Evolutionary conservation across 1,140 invertebrate species (phyloP).

Genomic region (Papilio helenus): DNA sequence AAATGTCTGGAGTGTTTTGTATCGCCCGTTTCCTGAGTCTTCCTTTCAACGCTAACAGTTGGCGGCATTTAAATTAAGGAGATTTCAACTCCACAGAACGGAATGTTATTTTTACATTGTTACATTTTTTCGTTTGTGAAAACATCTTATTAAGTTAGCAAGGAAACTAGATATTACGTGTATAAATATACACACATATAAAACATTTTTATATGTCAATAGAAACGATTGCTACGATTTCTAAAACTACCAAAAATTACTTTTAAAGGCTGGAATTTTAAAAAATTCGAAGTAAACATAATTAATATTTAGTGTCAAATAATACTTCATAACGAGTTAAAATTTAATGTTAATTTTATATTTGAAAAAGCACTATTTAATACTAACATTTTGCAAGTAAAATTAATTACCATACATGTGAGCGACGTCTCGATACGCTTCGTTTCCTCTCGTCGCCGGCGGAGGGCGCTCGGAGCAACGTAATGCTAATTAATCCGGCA

Average conservation of each 20-base stretch:
- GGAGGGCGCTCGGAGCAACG: background rate
- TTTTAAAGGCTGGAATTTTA: too few relatives aligned
- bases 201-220: background rate
- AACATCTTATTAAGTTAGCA: background rate
- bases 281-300: too few relatives aligned
- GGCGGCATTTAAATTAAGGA: slow-evolving; percentile 40
- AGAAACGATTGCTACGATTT: background rate
- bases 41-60: slow-evolving; percentile 27
- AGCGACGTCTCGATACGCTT: background rate
- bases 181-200: background rate
- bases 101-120: slow-evolving; percentile 36
- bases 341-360: background rate
- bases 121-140: slow-evolving; percentile 29
- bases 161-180: background rate
- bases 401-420: slow-evolving; percentile 5
- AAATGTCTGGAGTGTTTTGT: slow-evolving; percentile 34
- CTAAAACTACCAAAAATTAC: too few relatives aligned
- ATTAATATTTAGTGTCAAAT: too few relatives aligned
- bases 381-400: background rate
- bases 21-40: slow-evolving; percentile 30
- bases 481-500: slow-evolving; percentile 62
- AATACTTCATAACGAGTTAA: too few relatives aligned
- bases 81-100: slow-evolving; percentile 29
- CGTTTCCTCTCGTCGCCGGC: background rate
- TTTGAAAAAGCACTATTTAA: background rate